These are phyloP conservation scores for Drosophila prosaltans DNA, from an alignment of 1,140 invertebrate species.

Conservation along the genomic window DNA sequence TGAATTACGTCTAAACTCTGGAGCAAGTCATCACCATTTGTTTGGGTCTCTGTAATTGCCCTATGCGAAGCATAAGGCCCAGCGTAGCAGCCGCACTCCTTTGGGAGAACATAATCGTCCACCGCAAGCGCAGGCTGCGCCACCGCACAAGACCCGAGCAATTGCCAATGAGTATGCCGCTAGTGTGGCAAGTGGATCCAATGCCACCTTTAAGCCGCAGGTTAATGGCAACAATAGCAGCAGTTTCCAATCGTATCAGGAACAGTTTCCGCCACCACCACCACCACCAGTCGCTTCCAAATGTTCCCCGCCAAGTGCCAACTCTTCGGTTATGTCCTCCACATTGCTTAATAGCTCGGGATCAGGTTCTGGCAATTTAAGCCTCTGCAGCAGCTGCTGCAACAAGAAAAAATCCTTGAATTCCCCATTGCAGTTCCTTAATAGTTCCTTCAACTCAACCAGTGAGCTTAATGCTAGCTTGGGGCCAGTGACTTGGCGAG, in stretches of 20 bases:
- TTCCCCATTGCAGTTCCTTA: conserved; percentile 47
- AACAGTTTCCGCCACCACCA: conserved; percentile 16
- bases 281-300: conserved; percentile 4
- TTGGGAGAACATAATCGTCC: conserved; percentile 59
- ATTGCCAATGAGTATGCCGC: conserved; percentile 41
- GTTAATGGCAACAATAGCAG: conserved; percentile 17
- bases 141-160: conserved; percentile 59
- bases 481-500: conserved; percentile 31
- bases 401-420: conserved; percentile 71
- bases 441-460: conserved; percentile 71
- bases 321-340: conserved; percentile 48
- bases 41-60: conserved; percentile 52
- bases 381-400: conserved; percentile 38
- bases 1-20: conserved; percentile 47
- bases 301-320: conserved; percentile 37
- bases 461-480: conserved; percentile 60
- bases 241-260: conserved; percentile 35
- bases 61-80: conserved; percentile 53
- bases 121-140: conserved; percentile 34
- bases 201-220: conserved; percentile 35
- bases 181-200: conserved; percentile 1
- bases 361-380: conserved; percentile 25
- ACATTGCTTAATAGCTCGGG: conserved; percentile 53
- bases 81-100: conserved; percentile 40
- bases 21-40: conserved; percentile 41